Percentiles rank a stretch among this genome's conserved stretches.
Conservation (phyloP, 2,113 vertebrate genomes). For the Leuciscus idus region DNA sequence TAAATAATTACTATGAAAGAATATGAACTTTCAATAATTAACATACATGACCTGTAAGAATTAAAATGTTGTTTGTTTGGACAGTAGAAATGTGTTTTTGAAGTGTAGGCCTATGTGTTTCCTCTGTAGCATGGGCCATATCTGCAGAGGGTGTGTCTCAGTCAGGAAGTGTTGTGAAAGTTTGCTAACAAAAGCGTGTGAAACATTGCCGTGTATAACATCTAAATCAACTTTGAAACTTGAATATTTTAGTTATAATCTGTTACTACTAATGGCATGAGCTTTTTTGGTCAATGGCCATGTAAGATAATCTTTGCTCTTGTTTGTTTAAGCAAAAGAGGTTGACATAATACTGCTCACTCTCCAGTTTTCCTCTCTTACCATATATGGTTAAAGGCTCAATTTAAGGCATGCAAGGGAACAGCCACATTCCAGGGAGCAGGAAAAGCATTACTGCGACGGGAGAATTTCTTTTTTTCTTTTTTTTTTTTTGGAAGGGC, state of each 20-base stretch:
- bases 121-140: not conserved
- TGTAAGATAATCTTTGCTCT: constrained; percentile 57
- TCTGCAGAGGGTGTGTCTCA: constrained; percentile 39
- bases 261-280: not conserved
- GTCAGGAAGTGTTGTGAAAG: constrained; percentile 41
- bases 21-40: not conserved
- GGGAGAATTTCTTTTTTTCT: constrained; percentile 7
- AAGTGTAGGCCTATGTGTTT: not conserved
- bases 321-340: constrained; percentile 71
- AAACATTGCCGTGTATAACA: not conserved
- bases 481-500: constrained; percentile 48
- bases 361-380: constrained; percentile 74
- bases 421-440: constrained; percentile 77
- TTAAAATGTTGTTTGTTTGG: not conserved
- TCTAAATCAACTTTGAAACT: not conserved
- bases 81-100: not conserved
- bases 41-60: not conserved
- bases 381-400: constrained; percentile 81
- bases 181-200: constrained; percentile 5
- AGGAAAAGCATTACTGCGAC: constrained; percentile 65
- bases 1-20: too few species aligned
- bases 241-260: not conserved
- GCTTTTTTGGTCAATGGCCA: constrained; percentile 68
- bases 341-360: constrained; percentile 68
- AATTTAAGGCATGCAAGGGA: constrained; percentile 67